Conservation (phyloP, 2,888 invertebrate species). For the Drosophila monieri region DNA sequence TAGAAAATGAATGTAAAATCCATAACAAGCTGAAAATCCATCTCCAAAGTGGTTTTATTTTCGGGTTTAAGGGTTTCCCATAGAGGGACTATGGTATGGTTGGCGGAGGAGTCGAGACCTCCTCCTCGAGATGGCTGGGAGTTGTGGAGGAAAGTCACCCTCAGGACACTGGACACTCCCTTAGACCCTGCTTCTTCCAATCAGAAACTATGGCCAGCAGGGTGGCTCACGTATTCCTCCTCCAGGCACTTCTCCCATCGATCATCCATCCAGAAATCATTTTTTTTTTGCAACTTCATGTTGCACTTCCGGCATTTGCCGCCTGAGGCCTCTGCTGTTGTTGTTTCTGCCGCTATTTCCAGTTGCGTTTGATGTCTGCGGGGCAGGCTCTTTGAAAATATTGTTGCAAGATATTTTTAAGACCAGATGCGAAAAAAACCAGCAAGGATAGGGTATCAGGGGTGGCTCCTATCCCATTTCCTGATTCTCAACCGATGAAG, state of each 20-base stretch:
- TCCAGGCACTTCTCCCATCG: not conserved
- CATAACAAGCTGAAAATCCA: conserved; percentile 4
- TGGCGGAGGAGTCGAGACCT: no score
- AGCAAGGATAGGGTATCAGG: not conserved
- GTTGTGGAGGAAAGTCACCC: conserved; percentile 27
- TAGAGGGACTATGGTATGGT: no score
- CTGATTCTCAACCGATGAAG: not conserved
- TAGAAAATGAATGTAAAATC: not conserved
- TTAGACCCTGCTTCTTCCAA: not conserved
- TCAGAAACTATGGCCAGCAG: not conserved
- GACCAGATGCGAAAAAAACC: conserved; percentile 5
- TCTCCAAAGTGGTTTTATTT: not conserved
- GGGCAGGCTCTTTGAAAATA: conserved; percentile 16
- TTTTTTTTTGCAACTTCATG: conserved; percentile 20
- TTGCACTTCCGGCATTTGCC: conserved; percentile 38
- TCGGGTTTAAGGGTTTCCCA: no score
- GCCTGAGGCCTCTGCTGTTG: not conserved
- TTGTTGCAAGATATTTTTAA: conserved; percentile 29
- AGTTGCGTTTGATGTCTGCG: conserved; percentile 36
- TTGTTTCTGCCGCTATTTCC: conserved; percentile 32
- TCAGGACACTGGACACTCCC: not conserved
- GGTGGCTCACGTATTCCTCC: not conserved
- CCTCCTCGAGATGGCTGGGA: no score
- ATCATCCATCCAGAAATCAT: not conserved
- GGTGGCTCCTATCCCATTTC: not conserved